These are phyloP conservation scores for Streptopelia turtur DNA, from an alignment of 2,797 vertebrate genomes.

Conservation along the genomic window DNA sequence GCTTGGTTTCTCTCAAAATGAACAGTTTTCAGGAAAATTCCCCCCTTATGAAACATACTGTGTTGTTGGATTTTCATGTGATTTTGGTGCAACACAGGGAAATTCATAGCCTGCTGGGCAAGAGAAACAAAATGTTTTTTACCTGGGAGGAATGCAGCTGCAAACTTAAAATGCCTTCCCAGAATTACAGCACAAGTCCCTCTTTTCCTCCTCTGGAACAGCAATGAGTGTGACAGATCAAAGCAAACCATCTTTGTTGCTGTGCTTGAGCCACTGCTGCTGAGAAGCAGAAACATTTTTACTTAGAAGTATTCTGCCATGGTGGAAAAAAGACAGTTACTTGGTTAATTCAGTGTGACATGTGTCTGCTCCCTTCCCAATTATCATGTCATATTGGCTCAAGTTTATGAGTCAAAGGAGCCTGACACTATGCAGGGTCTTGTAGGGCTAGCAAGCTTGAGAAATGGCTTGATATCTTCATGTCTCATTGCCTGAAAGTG, in stretches of 20 bases:
- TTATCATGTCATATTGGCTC: slow-evolving; percentile 25
- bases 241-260: not conserved
- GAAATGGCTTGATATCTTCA: not conserved
- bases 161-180: not conserved
- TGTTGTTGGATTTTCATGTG: accelerated
- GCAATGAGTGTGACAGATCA: not conserved
- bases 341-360: slow-evolving; percentile 21
- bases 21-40: not conserved
- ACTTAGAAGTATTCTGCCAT: not conserved
- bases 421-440: not conserved
- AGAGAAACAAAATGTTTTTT: not conserved
- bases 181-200: not conserved
- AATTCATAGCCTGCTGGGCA: not conserved
- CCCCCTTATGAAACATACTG: not conserved
- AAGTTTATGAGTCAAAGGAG: not conserved
- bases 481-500: not conserved
- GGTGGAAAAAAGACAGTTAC: not conserved
- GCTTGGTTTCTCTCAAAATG: not conserved
- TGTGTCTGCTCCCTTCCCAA: not conserved
- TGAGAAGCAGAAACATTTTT: not conserved
- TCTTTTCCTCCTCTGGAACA: not conserved
- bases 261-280: not conserved
- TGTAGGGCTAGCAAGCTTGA: not conserved
- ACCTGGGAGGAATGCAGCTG: accelerated
- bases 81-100: not conserved